phyloP scores from a whole-genome alignment of 1,140 invertebrate species.

The Chrysomallon squamiferum region DNA sequence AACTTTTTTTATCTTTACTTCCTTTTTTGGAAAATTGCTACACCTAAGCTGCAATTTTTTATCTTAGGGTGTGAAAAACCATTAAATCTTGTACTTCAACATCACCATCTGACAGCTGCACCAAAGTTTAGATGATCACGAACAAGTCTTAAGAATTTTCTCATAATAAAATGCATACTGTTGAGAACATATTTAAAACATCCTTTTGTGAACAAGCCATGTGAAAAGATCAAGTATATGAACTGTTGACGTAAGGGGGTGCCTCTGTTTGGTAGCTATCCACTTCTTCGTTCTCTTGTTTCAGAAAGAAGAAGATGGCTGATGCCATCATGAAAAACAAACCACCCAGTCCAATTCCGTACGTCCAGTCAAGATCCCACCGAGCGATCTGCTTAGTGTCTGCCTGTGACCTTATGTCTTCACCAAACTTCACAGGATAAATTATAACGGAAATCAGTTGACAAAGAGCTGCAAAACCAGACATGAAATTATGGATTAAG shows the following conservation, averaged over 20 bases:
- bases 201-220: no score
- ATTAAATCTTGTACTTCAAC: no score
- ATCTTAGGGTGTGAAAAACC: no score
- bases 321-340: conserved; percentile 2
- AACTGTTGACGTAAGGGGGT: neutral
- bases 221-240: neutral
- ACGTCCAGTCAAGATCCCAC: conserved; percentile 6
- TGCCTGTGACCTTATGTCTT: neutral
- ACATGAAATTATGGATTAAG: no score
- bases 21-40: no score
- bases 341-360: neutral
- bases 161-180: no score
- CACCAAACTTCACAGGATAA: conserved; percentile 4
- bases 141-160: no score
- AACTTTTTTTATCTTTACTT: no score
- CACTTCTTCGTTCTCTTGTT: neutral
- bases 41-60: no score
- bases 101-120: no score
- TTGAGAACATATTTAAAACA: no score
- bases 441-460: neutral
- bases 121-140: no score
- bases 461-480: conserved; percentile 1
- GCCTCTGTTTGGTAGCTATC: neutral
- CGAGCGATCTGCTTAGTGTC: neutral
- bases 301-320: conserved; percentile 5